Percentiles rank a stretch among this genome's conserved stretches.
Conservation (phyloP, 2,797 vertebrate genomes). For the Microctenopoma stevenorrisi region DNA sequence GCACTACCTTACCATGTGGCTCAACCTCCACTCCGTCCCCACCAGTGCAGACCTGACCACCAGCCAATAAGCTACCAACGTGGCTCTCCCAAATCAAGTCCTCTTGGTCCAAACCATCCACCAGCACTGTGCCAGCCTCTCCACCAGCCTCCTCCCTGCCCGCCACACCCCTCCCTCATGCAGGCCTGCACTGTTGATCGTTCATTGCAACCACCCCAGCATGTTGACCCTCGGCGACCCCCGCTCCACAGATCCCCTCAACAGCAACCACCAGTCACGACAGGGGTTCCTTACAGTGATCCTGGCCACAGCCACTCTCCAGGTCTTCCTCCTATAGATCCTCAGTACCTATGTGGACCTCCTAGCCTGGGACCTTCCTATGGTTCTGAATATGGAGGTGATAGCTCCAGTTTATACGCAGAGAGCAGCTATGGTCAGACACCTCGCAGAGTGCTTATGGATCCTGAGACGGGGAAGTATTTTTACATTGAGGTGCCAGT, state of each 20-base stretch:
- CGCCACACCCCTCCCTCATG: slow-evolving; percentile 74
- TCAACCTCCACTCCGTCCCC: slow-evolving; percentile 70
- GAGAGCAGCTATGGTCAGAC: slow-evolving; percentile 77
- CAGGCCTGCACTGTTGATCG: slow-evolving; percentile 75
- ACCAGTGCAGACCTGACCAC: slow-evolving; percentile 77
- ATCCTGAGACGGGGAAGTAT: slow-evolving; percentile 94
- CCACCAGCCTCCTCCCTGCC: slow-evolving; percentile 74
- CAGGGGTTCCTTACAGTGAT: slow-evolving; percentile 74
- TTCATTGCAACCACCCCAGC: slow-evolving; percentile 63
- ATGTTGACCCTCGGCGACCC: slow-evolving; percentile 71
- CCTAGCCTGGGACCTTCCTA: slow-evolving; percentile 78
- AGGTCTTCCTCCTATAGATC: slow-evolving; percentile 76
- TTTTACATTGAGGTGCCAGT: slow-evolving; percentile 92
- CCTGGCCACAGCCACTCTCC: slow-evolving; percentile 78
- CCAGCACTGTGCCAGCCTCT: slow-evolving; percentile 77
- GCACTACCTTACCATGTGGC: slow-evolving; percentile 57
- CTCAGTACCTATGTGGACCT: slow-evolving; percentile 81
- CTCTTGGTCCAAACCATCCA: slow-evolving; percentile 66
- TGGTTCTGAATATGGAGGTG: slow-evolving; percentile 81
- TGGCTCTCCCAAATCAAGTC: slow-evolving; percentile 79
- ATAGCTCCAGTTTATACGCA: slow-evolving; percentile 80
- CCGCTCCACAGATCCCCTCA: slow-evolving; percentile 79
- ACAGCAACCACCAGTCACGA: slow-evolving; percentile 68
- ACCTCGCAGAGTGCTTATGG: slow-evolving; percentile 89
- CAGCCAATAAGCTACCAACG: slow-evolving; percentile 73